Base-by-base conservation (phyloP, 2,888 invertebrate species). In the Mantis religiosa region DNA sequence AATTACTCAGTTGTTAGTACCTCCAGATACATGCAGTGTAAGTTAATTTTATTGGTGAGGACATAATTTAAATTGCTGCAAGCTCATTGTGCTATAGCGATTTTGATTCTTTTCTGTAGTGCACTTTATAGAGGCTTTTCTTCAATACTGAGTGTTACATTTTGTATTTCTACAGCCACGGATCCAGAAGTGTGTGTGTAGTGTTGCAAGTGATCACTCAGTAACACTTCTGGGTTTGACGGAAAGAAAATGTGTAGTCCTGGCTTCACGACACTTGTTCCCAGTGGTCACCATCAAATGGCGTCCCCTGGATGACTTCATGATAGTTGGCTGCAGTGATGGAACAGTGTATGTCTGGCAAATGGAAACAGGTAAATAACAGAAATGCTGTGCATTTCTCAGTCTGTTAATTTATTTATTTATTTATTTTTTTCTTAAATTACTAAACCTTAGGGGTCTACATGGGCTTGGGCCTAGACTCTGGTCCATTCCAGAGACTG, bases 331-430 rank as follows among this genome's bases (percentile, higher is more conserved):
- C 0, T 99, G 99, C 93, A 97, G 98, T 12, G 99, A 99, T 93
- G 99, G 99, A 3, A 98, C 99, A 0, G 99, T 99, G 2, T 99
- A 99, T 93, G 98, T 99, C 0, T 99, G 99, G 99, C 99, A 99
- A 94, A 99, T 99, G 99, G 99, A 99, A 94, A 99, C 99, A 2
- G 95, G 95, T 94, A 90, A 90, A 91, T 84, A 28, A 41, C 34
- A 27, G 34, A 34, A 25, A 85, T 6, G 34, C 8, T 34, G 8
- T 34, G 34, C 8, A 7, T 6, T 34, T 34, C 8, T 30, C 30
- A 30, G 28, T 82, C 7, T 89, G 28, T 1, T 83, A 30, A 34
- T 34, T 34, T 34, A 1, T 34, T 4, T 34, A 8, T 34, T 34
- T 34, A 8, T 34, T 8, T 4, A 1, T 34, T 4, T 34, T 4